A percentile compares a stretch with the other conserved stretches of the same genome.
Evolutionary conservation across 2,888 invertebrate genomes (phyloP).

Genomic region (Galeruca laticollis): DNA sequence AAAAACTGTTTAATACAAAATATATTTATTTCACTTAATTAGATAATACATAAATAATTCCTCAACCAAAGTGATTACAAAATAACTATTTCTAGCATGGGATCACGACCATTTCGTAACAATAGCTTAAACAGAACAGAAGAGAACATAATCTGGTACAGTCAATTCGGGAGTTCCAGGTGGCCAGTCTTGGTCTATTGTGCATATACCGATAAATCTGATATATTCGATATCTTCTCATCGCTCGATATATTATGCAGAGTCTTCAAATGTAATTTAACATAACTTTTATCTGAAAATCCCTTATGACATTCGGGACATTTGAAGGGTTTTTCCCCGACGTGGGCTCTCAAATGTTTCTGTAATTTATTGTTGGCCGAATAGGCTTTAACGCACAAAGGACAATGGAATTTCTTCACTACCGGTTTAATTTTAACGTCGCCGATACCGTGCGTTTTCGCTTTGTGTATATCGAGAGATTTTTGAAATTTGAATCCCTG

Average conservation of each 20-base stretch:
- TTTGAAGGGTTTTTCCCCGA: constrained; percentile 59
- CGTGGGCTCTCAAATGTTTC: constrained; percentile 60
- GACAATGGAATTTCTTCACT: constrained; percentile 67
- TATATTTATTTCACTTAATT: background rate
- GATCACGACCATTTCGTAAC: background rate
- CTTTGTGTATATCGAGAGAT: constrained; percentile 69
- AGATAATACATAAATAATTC: constrained; percentile 7
- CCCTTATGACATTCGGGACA: constrained; percentile 58
- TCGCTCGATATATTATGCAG: constrained; percentile 61
- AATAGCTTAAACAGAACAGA: constrained; percentile 1
- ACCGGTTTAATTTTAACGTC: constrained; percentile 66
- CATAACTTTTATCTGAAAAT: constrained; percentile 69
- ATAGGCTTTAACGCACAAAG: constrained; percentile 59
- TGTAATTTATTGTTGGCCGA: constrained; percentile 60
- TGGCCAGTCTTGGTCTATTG: too few relatives aligned
- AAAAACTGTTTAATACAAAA: constrained; percentile 18
- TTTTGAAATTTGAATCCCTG: constrained; percentile 70
- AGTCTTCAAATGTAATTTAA: constrained; percentile 69
- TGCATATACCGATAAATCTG: background rate
- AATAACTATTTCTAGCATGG: background rate
- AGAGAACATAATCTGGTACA: too few relatives aligned
- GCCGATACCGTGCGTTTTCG: constrained; percentile 66
- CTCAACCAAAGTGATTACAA: constrained; percentile 8
- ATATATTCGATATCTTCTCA: constrained; percentile 9
- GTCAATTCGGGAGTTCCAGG: too few relatives aligned